Percentiles rank a stretch among this genome's conserved stretches.
phyloP scores from a whole-genome alignment of 1,140 invertebrate genomes.

The Apis florea region DNA sequence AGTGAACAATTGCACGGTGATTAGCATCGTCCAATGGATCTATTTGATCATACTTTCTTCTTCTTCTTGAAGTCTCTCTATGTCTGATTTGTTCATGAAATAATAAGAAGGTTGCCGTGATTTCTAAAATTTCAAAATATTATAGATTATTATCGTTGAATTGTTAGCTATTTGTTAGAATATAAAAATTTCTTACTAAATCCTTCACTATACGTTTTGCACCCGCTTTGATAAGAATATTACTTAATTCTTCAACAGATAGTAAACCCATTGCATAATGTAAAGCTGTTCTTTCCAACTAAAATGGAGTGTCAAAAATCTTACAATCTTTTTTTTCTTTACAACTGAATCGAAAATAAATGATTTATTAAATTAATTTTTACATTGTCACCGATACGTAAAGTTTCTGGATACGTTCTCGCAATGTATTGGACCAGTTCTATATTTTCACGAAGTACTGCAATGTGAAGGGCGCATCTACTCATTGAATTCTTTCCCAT shows the following conservation, averaged over 20 bases:
- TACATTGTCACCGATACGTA: slow-evolving; percentile 92
- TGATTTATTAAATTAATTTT: slow-evolving; percentile 69
- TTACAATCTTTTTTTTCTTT: not conserved
- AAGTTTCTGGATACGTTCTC: slow-evolving; percentile 85
- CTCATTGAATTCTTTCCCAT: slow-evolving; percentile 88
- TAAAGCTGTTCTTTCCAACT: slow-evolving; percentile 92
- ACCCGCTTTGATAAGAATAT: slow-evolving; percentile 89
- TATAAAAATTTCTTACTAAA: slow-evolving; percentile 80
- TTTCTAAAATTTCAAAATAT: slow-evolving; percentile 79
- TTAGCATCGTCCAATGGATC: slow-evolving; percentile 12
- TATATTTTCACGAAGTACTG: slow-evolving; percentile 89
- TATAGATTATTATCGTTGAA: not conserved
- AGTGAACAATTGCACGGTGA: not conserved
- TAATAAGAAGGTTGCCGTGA: slow-evolving; percentile 94
- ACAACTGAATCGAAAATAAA: not conserved
- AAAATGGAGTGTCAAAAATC: slow-evolving; percentile 60
- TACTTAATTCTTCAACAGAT: slow-evolving; percentile 89
- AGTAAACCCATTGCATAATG: slow-evolving; percentile 95
- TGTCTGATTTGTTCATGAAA: slow-evolving; percentile 94
- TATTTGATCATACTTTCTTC: slow-evolving; percentile 81
- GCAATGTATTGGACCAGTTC: slow-evolving; percentile 88
- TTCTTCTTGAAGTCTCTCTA: slow-evolving; percentile 90
- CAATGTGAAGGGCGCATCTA: slow-evolving; percentile 89
- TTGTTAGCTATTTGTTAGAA: not conserved
- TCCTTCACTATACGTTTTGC: slow-evolving; percentile 91